Evolutionary conservation across 30 jellyfish, hydroid and myxozoan genomes (phyloP).

Genomic region (Cassiopea xamachana): DNA sequence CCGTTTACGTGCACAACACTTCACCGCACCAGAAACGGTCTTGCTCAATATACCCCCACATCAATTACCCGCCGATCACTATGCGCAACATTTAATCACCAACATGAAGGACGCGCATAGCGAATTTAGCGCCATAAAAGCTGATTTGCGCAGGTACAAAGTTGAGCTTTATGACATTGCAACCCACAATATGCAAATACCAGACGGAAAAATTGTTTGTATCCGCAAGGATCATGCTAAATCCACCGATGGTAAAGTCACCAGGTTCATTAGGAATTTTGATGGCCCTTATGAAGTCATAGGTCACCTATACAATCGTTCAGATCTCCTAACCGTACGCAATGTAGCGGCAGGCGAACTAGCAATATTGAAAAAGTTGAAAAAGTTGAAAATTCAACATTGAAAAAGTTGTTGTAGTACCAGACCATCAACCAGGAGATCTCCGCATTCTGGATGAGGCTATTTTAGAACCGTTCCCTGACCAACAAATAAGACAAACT

Average conservation of each 20-base stretch:
- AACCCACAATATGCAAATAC: neutral
- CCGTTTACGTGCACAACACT: conserved; percentile 5
- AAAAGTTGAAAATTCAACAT: too few species aligned
- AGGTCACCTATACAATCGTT: too few species aligned
- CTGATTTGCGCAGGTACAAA: conserved; percentile 10
- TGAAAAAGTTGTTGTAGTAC: neutral
- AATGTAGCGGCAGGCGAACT: conserved; percentile 28
- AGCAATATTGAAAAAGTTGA: too few species aligned
- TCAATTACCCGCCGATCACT: neutral
- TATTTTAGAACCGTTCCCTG: neutral
- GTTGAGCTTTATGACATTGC: conserved; percentile 1
- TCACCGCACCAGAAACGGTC: conserved; percentile 19
- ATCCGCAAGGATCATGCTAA: neutral
- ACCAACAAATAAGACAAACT: neutral
- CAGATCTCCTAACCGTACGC: too few species aligned
- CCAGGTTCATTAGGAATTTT: neutral
- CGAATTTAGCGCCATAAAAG: neutral
- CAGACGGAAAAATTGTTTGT: conserved; percentile 7
- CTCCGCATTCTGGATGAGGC: neutral
- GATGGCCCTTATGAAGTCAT: too few species aligned
- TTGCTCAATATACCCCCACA: neutral
- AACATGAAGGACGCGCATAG: neutral
- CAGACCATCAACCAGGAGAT: conserved; percentile 25
- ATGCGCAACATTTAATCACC: neutral
- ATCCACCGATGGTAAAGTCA: neutral